phyloP scores from a whole-genome alignment of 2,113 vertebrate species.

The Gallinago paraguaiae region DNA sequence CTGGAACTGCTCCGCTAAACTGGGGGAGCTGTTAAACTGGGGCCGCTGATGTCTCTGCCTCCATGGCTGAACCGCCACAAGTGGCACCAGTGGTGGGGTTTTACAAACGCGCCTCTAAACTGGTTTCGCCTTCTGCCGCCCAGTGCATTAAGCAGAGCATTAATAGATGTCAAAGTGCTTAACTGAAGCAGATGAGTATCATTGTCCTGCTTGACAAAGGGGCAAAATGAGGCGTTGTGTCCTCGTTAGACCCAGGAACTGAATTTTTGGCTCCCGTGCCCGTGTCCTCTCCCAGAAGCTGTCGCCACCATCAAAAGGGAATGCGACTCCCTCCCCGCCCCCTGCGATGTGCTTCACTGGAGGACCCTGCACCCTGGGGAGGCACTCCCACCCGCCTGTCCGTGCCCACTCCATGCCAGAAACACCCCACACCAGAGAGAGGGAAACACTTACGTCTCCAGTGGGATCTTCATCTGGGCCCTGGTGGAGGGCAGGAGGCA shows the following conservation, averaged over 20 bases:
- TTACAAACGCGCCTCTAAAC: accelerated
- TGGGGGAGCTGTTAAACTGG: neutral
- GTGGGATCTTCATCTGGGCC: slow-evolving; percentile 85
- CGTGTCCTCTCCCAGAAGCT: neutral
- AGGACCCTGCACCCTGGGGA: neutral
- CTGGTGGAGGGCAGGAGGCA: slow-evolving; percentile 55
- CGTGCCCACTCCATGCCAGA: neutral
- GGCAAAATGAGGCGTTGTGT: neutral
- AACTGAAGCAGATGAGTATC: neutral
- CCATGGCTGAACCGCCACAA: neutral
- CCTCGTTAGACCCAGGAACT: accelerated
- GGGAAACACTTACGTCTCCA: slow-evolving; percentile 85
- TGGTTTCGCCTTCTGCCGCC: neutral
- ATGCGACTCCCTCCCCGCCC: neutral
- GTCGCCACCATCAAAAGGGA: accelerated
- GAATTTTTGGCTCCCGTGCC: neutral
- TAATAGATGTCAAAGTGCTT: neutral
- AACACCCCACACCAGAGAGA: neutral
- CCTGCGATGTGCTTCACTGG: accelerated
- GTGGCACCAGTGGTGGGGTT: accelerated
- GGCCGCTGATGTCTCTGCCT: accelerated
- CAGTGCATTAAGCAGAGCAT: neutral
- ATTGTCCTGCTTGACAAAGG: accelerated
- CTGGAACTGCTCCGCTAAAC: neutral
- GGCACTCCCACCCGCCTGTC: neutral